These are phyloP conservation scores for Heterocephalus glaber DNA, from an alignment of 2,113 vertebrate genomes.

Conservation along the genomic window DNA sequence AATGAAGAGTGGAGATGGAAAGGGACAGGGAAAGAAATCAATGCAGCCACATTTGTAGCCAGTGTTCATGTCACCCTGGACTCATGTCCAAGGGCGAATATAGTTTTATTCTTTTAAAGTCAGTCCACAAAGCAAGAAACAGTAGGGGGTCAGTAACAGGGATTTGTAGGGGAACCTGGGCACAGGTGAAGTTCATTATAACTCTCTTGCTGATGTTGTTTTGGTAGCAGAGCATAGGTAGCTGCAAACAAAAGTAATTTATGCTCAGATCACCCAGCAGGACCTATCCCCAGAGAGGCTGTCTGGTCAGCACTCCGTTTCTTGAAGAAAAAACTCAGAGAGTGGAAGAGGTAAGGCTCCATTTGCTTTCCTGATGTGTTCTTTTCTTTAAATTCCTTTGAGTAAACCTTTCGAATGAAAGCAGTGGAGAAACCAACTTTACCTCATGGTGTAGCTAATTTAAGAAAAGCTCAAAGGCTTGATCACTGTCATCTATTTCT, in stretches of 20 bases:
- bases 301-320: constrained; percentile 57
- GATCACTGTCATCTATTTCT: constrained; percentile 78
- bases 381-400: constrained; percentile 55
- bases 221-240: constrained; percentile 49
- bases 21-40: background rate
- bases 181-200: constrained; percentile 38
- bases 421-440: constrained; percentile 64
- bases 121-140: constrained; percentile 8
- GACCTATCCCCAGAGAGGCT: constrained; percentile 24
- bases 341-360: constrained; percentile 39
- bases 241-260: constrained; percentile 58
- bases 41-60: background rate
- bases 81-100: background rate
- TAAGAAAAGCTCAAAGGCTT: constrained; percentile 70
- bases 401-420: constrained; percentile 63
- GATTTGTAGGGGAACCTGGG: background rate
- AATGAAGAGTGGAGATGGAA: background rate
- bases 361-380: constrained; percentile 36
- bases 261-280: constrained; percentile 58
- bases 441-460: constrained; percentile 74
- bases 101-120: constrained; percentile 44
- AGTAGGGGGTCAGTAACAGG: background rate
- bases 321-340: background rate
- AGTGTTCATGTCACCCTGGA: background rate
- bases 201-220: background rate